Evolutionary conservation across 1,140 invertebrate species (phyloP), one percentile per base, ranked within the genome.

Genomic region (Nymphalis io): DNA sequence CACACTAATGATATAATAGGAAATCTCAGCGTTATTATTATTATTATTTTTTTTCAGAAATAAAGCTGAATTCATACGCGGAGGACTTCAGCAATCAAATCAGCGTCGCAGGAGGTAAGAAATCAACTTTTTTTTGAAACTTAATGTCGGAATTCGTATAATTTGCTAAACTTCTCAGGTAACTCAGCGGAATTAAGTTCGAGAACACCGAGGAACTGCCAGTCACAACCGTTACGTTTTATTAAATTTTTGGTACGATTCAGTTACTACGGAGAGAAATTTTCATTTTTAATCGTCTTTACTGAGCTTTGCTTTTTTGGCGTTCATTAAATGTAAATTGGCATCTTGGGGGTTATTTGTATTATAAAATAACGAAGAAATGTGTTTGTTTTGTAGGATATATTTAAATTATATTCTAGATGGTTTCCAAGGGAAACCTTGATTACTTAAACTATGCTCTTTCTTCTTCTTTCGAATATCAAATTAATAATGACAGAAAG

Each of bases 31-130:
- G n/a, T n/a, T n/a, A n/a, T n/a, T n/a, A n/a, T n/a, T n/a, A n/a
- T n/a, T n/a, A n/a, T n/a, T n/a, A 46, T 51, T 71, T 74, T 71
- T 71, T 68, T 80, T 33, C 84, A 90, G 88, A 90, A 82, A 90
- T 90, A 67, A 90, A 90, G 81, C 81, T 90, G 15, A 89, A 87
- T 73, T 87, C 88, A 16, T 83, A 86, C 72, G 72, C 83, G 6
- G 88, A 90, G 71, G 87, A 90, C 60, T 88, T 88, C 70, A 80
- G 84, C 68, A 90, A 90, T 83, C 88, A 90, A 83, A 89, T 90
- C 69, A 90, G 88, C 77, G 83, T 90, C 57, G 88, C 88, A 15
- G 88, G 88, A 82, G 88, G 88, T 90, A 80, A 67, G 82, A 65
- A 72, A 60, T 51, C 59, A 70, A 73, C 53, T 65, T 72, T 66